Conservation (phyloP, 1,140 invertebrate genomes). For the Diuraphis noxia region DNA sequence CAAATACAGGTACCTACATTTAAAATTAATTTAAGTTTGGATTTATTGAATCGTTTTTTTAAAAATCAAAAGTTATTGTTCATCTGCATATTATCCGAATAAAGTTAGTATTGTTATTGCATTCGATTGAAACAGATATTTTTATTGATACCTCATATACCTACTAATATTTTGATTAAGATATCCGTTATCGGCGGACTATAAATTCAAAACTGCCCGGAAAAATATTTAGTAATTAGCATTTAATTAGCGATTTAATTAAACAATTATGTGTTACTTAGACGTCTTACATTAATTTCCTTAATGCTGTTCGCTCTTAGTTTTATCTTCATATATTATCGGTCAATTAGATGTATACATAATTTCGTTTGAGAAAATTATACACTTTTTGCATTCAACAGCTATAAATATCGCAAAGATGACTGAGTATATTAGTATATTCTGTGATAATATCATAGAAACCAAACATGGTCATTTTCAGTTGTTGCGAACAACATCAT, state of each 20-base stretch:
- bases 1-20: neutral
- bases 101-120: neutral
- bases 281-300: neutral
- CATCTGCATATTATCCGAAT: no score
- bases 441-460: no score
- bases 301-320: neutral
- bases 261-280: neutral
- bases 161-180: neutral
- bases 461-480: slow-evolving; percentile 19
- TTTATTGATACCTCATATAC: neutral
- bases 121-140: neutral
- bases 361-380: neutral
- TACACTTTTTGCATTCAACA: neutral
- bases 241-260: neutral
- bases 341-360: neutral
- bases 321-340: neutral
- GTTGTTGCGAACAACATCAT: neutral
- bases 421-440: no score
- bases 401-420: neutral
- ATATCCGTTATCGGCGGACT: neutral
- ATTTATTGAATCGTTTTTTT: neutral
- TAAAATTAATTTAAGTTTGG: neutral
- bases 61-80: neutral
- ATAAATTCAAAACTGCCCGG: neutral
- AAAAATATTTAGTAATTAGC: neutral